phyloP scores from a whole-genome alignment of 2,113 vertebrate genomes.

The Limanda limanda region DNA sequence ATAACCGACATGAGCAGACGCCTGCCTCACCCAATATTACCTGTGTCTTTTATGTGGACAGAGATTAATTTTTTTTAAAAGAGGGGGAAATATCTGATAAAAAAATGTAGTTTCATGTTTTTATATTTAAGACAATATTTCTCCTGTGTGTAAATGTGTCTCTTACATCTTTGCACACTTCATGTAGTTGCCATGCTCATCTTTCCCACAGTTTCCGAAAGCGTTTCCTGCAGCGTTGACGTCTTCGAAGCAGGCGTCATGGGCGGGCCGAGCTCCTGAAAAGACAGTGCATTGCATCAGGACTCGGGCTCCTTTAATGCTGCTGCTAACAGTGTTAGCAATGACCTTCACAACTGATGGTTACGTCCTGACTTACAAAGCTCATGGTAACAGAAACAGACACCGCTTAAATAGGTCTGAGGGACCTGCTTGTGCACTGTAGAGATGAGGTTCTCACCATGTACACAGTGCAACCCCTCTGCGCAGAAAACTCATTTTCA shows the following conservation, averaged over 20 bases:
- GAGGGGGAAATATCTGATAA: no score
- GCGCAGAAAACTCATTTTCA: no score
- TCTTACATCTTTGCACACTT: constrained; percentile 88
- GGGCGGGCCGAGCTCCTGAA: constrained; percentile 90
- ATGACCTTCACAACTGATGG: not conserved
- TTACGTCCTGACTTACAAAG: not conserved
- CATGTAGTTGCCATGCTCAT: constrained; percentile 84
- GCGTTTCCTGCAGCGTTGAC: constrained; percentile 91
- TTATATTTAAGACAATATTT: no score
- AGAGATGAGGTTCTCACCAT: not conserved
- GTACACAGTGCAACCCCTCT: no score
- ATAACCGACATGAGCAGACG: no score
- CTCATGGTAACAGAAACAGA: no score
- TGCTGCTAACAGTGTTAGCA: not conserved
- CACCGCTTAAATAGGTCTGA: no score
- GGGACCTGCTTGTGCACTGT: not conserved
- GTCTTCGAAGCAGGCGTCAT: constrained; percentile 88
- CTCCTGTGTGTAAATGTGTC: not conserved
- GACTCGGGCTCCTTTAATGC: not conserved
- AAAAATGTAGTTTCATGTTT: no score
- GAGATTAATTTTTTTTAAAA: no score
- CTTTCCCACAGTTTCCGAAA: constrained; percentile 92
- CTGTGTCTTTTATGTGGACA: no score
- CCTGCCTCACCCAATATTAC: no score
- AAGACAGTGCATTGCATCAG: constrained; percentile 30